A percentile compares a stretch with the other conserved stretches of the same genome.
Evolutionary conservation across 2,797 vertebrate species (phyloP).

Genomic region (Cossypha dichroa): DNA sequence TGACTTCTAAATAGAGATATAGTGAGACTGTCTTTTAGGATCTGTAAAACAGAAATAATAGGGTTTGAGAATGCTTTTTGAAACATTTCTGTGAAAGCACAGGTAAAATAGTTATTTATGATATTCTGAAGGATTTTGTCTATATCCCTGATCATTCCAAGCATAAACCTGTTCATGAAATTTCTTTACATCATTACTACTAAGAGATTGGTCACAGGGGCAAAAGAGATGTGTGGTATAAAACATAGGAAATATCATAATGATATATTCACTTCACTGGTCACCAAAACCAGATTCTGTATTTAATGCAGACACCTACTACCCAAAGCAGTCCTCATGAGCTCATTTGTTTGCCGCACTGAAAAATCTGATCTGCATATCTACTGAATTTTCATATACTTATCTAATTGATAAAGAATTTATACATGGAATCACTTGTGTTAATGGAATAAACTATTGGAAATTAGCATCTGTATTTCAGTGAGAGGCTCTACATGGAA

Average conservation of each 20-base stretch:
- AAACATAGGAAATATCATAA: not conserved
- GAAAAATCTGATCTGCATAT: not conserved
- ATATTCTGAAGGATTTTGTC: not conserved
- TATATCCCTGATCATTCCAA: accelerated
- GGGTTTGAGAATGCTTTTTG: not conserved
- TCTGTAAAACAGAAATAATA: not conserved
- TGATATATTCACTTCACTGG: not conserved
- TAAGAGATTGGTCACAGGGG: not conserved
- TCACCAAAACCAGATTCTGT: not conserved
- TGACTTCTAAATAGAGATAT: not conserved
- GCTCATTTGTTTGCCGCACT: not conserved
- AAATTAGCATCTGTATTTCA: not conserved
- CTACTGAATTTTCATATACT: not conserved
- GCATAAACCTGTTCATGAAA: not conserved
- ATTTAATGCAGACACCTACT: not conserved
- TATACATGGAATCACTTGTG: accelerated
- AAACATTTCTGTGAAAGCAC: not conserved
- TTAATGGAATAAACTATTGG: not conserved
- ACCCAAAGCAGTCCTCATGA: not conserved
- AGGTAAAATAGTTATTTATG: not conserved
- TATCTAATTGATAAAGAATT: not conserved
- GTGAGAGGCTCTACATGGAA: not conserved
- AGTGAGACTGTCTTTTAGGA: not conserved
- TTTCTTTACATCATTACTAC: not conserved
- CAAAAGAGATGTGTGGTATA: not conserved